phyloP scores from a whole-genome alignment of 2,888 invertebrate species.

The Molanna angustata region DNA sequence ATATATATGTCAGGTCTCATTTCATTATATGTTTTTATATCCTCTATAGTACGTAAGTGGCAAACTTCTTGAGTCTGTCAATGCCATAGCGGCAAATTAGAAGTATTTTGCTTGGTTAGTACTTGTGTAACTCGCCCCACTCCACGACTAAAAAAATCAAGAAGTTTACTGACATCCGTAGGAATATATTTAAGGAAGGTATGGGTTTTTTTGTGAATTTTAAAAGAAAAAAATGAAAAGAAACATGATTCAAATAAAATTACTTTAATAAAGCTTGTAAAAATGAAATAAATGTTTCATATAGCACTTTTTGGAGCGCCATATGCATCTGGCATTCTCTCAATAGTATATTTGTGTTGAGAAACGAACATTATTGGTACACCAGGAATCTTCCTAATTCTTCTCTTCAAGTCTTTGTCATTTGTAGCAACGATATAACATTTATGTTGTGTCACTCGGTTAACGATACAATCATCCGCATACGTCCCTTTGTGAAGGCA shows the following conservation, averaged over 20 bases:
- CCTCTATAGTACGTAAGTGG: too few species aligned
- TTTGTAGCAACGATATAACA: slow-evolving; percentile 99
- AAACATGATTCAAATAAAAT: neutral
- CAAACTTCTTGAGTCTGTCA: too few species aligned
- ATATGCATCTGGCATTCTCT: slow-evolving; percentile 98
- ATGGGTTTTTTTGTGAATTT: too few species aligned
- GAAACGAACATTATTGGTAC: slow-evolving; percentile 98
- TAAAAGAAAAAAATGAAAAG: neutral
- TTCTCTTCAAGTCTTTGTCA: slow-evolving; percentile 93
- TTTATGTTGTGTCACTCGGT: slow-evolving; percentile 95
- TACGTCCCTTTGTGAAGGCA: slow-evolving; percentile 98
- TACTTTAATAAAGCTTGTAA: neutral
- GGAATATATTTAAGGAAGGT: too few species aligned
- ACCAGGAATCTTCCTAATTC: slow-evolving; percentile 96
- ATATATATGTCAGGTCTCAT: too few species aligned
- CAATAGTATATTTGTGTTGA: slow-evolving; percentile 90
- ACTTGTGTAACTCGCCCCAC: too few species aligned
- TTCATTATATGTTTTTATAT: too few species aligned
- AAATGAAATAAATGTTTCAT: slow-evolving; percentile 35
- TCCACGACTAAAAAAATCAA: too few species aligned
- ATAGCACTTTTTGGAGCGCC: slow-evolving; percentile 78
- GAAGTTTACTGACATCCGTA: too few species aligned
- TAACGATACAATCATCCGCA: slow-evolving; percentile 97
- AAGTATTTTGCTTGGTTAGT: too few species aligned
- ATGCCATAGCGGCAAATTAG: too few species aligned